phyloP scores from a whole-genome alignment of 2,113 vertebrate species.

The Noturus placidus region DNA sequence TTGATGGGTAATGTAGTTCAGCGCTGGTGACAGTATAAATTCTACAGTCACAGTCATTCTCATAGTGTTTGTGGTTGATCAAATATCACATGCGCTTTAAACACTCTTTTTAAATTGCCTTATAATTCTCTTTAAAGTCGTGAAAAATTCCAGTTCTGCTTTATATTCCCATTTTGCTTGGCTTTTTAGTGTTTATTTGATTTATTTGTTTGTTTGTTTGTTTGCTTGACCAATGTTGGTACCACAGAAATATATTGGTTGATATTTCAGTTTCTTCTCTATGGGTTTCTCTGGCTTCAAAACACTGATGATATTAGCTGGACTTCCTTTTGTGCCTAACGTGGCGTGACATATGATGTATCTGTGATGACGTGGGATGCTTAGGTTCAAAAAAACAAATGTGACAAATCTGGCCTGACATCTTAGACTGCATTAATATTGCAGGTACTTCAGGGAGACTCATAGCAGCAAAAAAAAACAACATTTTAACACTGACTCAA shows the following conservation, averaged over 20 bases:
- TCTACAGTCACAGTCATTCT: too few species aligned
- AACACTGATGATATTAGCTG: background rate
- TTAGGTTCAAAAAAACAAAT: background rate
- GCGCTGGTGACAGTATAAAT: too few species aligned
- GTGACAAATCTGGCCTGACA: background rate
- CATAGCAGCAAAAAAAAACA: background rate
- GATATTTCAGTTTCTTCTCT: background rate
- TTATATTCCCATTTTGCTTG: background rate
- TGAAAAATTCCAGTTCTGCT: background rate
- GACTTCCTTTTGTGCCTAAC: background rate
- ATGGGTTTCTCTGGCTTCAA: background rate
- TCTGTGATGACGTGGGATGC: background rate
- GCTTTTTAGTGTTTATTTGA: background rate
- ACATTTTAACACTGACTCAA: background rate
- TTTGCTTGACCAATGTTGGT: too few species aligned
- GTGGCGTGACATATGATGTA: background rate
- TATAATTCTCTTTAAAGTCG: background rate
- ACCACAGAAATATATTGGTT: background rate
- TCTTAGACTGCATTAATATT: background rate
- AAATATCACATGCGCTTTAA: background rate
- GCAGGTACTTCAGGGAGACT: background rate
- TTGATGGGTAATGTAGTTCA: too few species aligned
- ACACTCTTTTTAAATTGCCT: background rate
- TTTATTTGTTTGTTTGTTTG: too few species aligned
- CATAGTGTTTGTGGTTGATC: background rate